These are phyloP conservation scores for Melangyna quadrimaculata DNA, from an alignment of 2,888 invertebrate genomes.

Conservation along the genomic window DNA sequence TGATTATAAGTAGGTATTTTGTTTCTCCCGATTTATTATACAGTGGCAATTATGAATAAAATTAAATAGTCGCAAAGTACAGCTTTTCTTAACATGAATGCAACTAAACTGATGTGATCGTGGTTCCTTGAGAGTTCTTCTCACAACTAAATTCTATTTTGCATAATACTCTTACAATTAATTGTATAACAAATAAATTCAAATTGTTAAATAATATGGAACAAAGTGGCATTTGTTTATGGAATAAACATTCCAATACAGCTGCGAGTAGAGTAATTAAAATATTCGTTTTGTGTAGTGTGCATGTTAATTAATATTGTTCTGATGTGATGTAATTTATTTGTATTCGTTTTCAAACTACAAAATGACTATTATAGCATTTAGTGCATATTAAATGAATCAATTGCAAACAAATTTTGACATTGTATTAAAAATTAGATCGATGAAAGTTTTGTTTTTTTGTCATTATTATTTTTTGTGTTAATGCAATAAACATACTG, in stretches of 20 bases:
- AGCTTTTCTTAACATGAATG: background rate
- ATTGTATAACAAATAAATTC: constrained; percentile 4
- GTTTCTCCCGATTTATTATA: background rate
- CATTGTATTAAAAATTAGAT: constrained; percentile 10
- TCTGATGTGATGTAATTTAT: constrained; percentile 8
- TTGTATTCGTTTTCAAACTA: background rate
- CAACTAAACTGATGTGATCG: background rate
- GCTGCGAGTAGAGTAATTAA: background rate
- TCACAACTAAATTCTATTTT: background rate
- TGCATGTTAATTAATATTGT: constrained; percentile 13
- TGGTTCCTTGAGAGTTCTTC: background rate
- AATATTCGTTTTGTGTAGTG: constrained; percentile 15
- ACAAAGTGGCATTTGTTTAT: background rate
- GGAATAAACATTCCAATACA: background rate
- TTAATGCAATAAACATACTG: background rate
- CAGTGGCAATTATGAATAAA: background rate
- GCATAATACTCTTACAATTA: background rate
- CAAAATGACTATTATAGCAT: background rate
- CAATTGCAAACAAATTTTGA: background rate
- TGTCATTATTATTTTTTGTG: too few relatives aligned
- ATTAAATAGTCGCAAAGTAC: background rate
- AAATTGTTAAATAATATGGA: background rate
- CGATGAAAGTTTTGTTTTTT: background rate
- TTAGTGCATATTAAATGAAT: constrained; percentile 3
- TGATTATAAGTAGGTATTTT: background rate